Evolutionary conservation across 2,113 vertebrate genomes (phyloP).

Genomic region (Notarius lentiginosus): DNA sequence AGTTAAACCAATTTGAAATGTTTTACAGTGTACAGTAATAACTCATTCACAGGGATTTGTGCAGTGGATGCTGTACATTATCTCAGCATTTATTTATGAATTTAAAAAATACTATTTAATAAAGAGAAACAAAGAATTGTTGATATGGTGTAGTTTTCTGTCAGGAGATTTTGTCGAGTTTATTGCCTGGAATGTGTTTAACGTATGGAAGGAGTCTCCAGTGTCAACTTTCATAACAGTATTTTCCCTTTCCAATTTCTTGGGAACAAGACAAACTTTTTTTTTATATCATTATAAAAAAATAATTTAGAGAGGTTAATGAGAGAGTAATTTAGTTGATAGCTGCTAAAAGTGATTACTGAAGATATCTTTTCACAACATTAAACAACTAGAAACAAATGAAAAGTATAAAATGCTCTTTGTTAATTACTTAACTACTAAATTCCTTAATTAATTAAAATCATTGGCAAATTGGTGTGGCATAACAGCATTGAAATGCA

Average conservation of each 20-base stretch:
- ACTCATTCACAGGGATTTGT: background rate
- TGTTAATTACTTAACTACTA: background rate
- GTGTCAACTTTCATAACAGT: background rate
- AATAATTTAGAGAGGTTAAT: background rate
- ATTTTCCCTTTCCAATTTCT: background rate
- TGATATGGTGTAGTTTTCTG: background rate
- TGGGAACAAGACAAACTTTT: background rate
- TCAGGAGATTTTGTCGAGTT: background rate
- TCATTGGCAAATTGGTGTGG: background rate
- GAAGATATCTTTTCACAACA: background rate
- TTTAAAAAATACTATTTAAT: background rate
- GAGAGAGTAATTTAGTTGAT: background rate
- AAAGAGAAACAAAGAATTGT: background rate
- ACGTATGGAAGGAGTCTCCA: background rate
- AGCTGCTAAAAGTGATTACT: background rate
- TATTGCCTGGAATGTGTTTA: background rate
- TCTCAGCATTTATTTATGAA: background rate
- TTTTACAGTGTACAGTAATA: too few relatives aligned
- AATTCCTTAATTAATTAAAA: background rate
- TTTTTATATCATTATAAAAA: background rate
- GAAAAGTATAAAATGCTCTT: background rate
- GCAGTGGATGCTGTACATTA: background rate
- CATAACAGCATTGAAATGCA: background rate
- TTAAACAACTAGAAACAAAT: background rate
- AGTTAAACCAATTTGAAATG: too few relatives aligned